Percentiles rank a stretch among this genome's conserved stretches.
These are phyloP conservation scores for Drosophila tristis DNA, from an alignment of 1,140 invertebrate genomes.

Conservation along the genomic window DNA sequence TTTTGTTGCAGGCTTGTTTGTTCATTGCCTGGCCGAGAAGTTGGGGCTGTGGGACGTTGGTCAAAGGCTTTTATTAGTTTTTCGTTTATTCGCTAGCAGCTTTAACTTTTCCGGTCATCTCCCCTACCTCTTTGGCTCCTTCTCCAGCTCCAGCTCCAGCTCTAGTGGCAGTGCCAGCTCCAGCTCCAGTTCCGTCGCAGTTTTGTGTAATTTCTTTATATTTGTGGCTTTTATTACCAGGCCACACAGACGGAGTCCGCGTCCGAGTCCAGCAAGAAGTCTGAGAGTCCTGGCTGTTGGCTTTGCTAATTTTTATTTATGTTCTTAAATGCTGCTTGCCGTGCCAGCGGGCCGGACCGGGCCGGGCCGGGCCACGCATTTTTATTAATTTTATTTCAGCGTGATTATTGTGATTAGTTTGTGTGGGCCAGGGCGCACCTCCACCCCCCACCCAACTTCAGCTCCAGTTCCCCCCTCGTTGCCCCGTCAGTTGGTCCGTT, in stretches of 20 bases:
- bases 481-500: constrained; percentile 9
- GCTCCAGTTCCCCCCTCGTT: not conserved
- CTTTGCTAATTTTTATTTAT: constrained; percentile 83
- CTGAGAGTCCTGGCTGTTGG: constrained; percentile 70
- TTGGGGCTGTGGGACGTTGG: constrained; percentile 37
- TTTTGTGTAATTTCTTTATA: constrained; percentile 78
- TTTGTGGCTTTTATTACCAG: constrained; percentile 77
- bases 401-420: constrained; percentile 83
- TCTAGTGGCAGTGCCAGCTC: too few species aligned
- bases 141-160: not conserved
- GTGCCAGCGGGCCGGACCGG: constrained; percentile 49
- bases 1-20: constrained; percentile 25
- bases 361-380: constrained; percentile 58
- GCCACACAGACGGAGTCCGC: constrained; percentile 30
- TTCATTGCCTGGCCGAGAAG: not conserved
- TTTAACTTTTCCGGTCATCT: constrained; percentile 72
- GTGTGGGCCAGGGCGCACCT: constrained; percentile 32
- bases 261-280: constrained; percentile 22
- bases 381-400: constrained; percentile 83
- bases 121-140: constrained; percentile 9
- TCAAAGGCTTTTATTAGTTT: constrained; percentile 81
- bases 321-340: constrained; percentile 78
- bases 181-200: constrained; percentile 1
- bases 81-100: constrained; percentile 78
- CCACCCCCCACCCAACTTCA: not conserved